Evolutionary conservation across 1,140 invertebrate species (phyloP).

Genomic region (Chironomus tepperi): DNA sequence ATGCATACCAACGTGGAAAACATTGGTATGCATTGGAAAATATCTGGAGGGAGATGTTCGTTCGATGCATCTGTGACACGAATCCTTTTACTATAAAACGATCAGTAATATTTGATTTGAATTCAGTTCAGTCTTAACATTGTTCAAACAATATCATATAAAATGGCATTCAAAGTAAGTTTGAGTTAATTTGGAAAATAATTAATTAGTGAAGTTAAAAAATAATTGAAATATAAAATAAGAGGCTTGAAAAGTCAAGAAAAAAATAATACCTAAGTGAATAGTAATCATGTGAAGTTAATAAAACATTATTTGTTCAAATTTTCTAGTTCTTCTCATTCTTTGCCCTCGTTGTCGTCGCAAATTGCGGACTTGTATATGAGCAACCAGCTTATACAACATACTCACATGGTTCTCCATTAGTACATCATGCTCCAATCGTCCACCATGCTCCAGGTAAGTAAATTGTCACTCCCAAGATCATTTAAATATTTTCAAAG

Average conservation of each 20-base stretch:
- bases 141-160: background rate
- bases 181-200: background rate
- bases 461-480: background rate
- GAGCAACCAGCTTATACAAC: constrained; percentile 27
- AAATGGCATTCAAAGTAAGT: constrained; percentile 7
- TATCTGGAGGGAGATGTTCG: too few relatives aligned
- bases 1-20: background rate
- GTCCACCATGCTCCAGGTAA: constrained; percentile 29
- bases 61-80: background rate
- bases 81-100: background rate
- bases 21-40: background rate
- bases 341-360: constrained; percentile 40
- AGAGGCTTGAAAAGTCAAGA: background rate
- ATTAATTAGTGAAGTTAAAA: background rate
- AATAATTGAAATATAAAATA: background rate
- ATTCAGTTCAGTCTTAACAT: background rate
- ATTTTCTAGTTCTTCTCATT: constrained; percentile 41
- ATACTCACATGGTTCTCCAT: constrained; percentile 19
- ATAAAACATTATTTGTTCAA: background rate
- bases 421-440: constrained; percentile 25
- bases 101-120: background rate
- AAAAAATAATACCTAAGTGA: background rate
- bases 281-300: background rate
- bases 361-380: constrained; percentile 38
- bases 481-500: background rate